Base-by-base conservation (phyloP, 2,797 vertebrate genomes). In the Coracias cyanogaster region DNA sequence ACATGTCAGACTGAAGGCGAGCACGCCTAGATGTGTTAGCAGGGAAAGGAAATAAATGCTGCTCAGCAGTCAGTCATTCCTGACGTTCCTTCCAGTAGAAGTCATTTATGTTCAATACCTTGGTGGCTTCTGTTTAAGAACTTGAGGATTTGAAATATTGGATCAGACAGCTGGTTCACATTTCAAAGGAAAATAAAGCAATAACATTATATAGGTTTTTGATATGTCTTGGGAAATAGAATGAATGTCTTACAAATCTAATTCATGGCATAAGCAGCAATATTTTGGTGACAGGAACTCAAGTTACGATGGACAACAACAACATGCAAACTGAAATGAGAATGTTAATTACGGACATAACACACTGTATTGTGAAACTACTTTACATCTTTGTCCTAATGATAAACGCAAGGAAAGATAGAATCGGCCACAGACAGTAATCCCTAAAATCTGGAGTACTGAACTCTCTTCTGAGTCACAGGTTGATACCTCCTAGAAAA, bases 151-250 rank as follows among this genome's bases (percentile, higher is more conserved):
- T 83, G 77, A 89, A 87, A 89, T 89, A 94, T 72, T 86, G 64
- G 21, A 91, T 93, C 62, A 64, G 90, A 51, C 54, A 86, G 64
- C 49, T 46, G 46, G 28, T 60, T 74, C 72, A 8, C 67, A 77
- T 82, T 95, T 71, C 87, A 71, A 79, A 86, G 45, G 72, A 89
- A 93, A 89, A 91, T 64, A 90, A 86, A 91, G 46, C 72, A 86
- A 58, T 82, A 82, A 82, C 54, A 67, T 84, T 70, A 29, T 65
- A 66, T 7, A 66, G 62, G 48, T n/a, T 35, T 88, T 88, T 72
- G 45, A 35, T 86, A 26, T 58, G 41, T 86, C 81, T 82, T 89
- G 84, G 88, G 73, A 76, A 93, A 80, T 60, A 64, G 55, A 67
- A 81, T 89, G 86, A 80, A 72, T 80, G 55, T 76, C 55, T 72